Conservation (phyloP, 2,888 invertebrate species). For the Aspidiotus rigidus region DNA sequence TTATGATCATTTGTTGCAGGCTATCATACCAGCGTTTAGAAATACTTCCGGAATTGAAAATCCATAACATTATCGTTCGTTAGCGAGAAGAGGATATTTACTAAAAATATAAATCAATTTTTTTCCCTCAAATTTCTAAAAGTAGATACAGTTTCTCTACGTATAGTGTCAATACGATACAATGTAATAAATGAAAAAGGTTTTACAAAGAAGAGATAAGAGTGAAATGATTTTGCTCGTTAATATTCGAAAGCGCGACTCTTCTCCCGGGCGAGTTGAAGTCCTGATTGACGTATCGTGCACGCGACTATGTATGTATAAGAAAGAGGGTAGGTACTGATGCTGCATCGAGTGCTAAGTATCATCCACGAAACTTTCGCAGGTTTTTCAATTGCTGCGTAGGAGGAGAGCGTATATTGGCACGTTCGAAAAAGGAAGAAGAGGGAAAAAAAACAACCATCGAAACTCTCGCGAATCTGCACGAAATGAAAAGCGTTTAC, state of each 20-base stretch:
- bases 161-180: not conserved
- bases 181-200: conserved; percentile 22
- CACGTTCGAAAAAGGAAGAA: conserved; percentile 17
- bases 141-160: too few species aligned
- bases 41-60: too few species aligned
- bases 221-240: conserved; percentile 32
- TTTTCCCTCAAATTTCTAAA: too few species aligned
- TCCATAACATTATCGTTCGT: too few species aligned
- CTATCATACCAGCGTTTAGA: too few species aligned
- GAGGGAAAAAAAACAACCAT: not conserved
- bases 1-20: too few species aligned
- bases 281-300: conserved; percentile 1
- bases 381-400: not conserved
- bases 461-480: not conserved
- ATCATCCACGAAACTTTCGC: conserved; percentile 12
- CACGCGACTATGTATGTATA: not conserved
- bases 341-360: conserved; percentile 16
- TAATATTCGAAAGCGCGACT: conserved; percentile 18
- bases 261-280: not conserved
- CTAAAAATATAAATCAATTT: too few species aligned
- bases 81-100: too few species aligned
- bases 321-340: not conserved
- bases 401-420: not conserved
- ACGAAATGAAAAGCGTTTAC: conserved; percentile 19
- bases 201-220: conserved; percentile 21